Evolutionary conservation across 2,888 invertebrate genomes (phyloP), one percentile per base, ranked within the genome.

Genomic region (Abrostola tripartita): DNA sequence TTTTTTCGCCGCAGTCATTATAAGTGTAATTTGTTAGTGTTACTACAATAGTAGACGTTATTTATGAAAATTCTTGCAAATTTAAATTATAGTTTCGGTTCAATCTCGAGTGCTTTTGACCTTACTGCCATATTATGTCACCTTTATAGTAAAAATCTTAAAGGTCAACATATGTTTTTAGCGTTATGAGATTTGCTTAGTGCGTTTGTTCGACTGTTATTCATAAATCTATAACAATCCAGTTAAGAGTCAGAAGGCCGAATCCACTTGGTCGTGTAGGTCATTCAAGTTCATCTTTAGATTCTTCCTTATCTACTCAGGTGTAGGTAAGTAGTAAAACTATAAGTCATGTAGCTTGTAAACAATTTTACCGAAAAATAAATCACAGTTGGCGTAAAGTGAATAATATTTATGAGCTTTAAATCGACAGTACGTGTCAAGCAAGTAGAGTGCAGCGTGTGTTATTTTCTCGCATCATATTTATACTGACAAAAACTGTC

Each of bases 401-500:
- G 71, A 69, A 71, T 71, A 61, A 81, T 64, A 83, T 82, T 81
- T 76, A 81, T 78, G 71, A 78, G 79, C 69, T 79, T 83, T 76
- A 81, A 85, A 87, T 85, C 79, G 83, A 75, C 79, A 78, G 79
- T 78, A 78, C 82, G 80, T 81, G 83, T 82, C 78, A 75, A 62
- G 70, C 60, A 72, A 75, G 62, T 65, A 59, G 74, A 78, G 61
- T 77, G 78, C 78, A 82, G 76, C 78, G 81, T 37, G 38, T 11
- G 52, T 37, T 10, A 6, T 77, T 65, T 65, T 73, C 49, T 36
- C 68, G 66, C 77, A 60, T 82, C 78, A 84, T 83, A 82, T 84
- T 85, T 82, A 82, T 83, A 80, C 82, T 81, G 83, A 82, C 82
- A 85, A 81, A 86, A 82, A 82, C 79, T 82, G 84, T 86, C 85